These are phyloP conservation scores for Callipepla squamata DNA, from an alignment of 2,113 vertebrate species.

Conservation along the genomic window DNA sequence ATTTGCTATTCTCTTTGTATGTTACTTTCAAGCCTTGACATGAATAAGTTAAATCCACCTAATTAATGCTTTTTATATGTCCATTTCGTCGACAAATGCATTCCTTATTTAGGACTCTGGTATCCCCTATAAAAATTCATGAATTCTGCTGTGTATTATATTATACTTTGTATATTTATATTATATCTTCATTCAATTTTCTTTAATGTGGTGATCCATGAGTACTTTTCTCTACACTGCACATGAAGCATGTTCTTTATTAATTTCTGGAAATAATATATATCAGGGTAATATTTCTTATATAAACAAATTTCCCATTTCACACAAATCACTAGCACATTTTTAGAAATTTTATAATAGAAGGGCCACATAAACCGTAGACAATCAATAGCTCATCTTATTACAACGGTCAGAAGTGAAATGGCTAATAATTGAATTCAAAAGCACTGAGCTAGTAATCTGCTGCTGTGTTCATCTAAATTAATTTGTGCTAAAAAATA, in stretches of 20 bases:
- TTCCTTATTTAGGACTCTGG: background rate
- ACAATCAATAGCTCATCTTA: background rate
- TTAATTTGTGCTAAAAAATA: background rate
- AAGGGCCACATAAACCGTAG: background rate
- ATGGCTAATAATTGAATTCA: background rate
- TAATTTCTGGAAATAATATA: background rate
- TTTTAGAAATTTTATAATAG: background rate
- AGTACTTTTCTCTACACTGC: background rate
- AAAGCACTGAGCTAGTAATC: background rate
- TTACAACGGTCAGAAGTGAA: background rate
- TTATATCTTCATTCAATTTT: background rate
- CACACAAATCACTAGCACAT: background rate
- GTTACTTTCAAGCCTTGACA: background rate
- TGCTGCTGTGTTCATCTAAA: background rate
- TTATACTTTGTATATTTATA: too few species aligned
- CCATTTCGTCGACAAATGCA: background rate
- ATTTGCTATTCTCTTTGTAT: slow-evolving; percentile 20
- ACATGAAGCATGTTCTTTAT: background rate
- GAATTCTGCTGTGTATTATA: background rate
- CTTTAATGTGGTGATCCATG: background rate
- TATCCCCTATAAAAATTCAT: background rate
- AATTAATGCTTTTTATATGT: background rate
- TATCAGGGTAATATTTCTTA: background rate
- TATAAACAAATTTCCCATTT: background rate
- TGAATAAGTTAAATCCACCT: background rate